Evolutionary conservation across 1,140 invertebrate species (phyloP).

Genomic region (Drosophila carrolli): DNA sequence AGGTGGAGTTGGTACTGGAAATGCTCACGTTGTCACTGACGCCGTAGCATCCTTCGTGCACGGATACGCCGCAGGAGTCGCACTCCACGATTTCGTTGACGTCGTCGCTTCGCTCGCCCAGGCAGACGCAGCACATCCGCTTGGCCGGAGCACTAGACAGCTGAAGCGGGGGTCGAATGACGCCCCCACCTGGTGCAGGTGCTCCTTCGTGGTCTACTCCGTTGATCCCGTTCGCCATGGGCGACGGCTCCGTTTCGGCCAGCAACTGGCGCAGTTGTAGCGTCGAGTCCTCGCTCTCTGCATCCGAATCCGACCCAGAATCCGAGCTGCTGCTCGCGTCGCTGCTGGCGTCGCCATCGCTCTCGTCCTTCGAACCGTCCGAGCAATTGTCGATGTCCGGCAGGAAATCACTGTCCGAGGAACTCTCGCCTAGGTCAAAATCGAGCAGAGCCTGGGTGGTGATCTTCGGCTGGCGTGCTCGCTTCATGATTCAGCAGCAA

Average conservation of each 20-base stretch:
- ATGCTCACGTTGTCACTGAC: constrained; percentile 96
- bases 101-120: constrained; percentile 96
- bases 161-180: constrained; percentile 15
- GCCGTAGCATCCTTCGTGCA: constrained; percentile 99
- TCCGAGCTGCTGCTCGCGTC: constrained; percentile 82
- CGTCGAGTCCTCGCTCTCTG: constrained; percentile 66
- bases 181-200: not conserved
- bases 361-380: constrained; percentile 85
- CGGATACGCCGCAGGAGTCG: constrained; percentile 97
- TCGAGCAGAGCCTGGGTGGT: constrained; percentile 78
- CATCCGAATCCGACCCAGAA: constrained; percentile 81
- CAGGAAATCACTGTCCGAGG: constrained; percentile 97
- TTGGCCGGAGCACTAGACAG: constrained; percentile 54
- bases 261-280: constrained; percentile 77
- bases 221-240: constrained; percentile 26
- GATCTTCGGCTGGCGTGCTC: constrained; percentile 75
- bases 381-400: constrained; percentile 92
- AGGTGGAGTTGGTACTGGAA: constrained; percentile 94
- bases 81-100: constrained; percentile 98
- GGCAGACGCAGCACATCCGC: constrained; percentile 96
- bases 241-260: constrained; percentile 31
- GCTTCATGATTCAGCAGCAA: constrained; percentile 44
- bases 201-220: constrained; percentile 10
- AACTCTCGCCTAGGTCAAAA: constrained; percentile 94
- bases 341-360: constrained; percentile 79